Base-by-base conservation (phyloP, 2,797 vertebrate genomes). In the Antrozous pallidus region DNA sequence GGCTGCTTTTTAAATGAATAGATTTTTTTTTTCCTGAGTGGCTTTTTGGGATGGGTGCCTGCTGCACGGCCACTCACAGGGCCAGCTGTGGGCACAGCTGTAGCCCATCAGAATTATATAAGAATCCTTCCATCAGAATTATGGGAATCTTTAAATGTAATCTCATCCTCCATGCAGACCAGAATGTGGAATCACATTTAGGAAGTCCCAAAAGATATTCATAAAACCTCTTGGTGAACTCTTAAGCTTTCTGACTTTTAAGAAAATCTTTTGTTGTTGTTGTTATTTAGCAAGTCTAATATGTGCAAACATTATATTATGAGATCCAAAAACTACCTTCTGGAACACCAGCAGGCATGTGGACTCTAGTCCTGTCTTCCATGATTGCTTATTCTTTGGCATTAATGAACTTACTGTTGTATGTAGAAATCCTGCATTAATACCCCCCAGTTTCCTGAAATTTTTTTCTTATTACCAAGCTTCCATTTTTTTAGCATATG, bases 231-330 rank as follows among this genome's bases (percentile, higher is more conserved):
- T 91, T 87, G 3, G 3, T 77, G 71, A 80, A n/a, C 54, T 90
- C 49, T 79, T 83, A 73, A 90, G 45, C 61, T 92, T 88, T 94
- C 80, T 77, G 40, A 67, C 24, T 33, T 90, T 33, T 42, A 70
- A 77, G 31, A 83, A 67, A 67, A 67, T 36, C n/a, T 67, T 67
- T 67, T 67, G 18, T 40, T 69, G 38, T 5, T 75, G 5, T 40
- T 82, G 14, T 87, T 65, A 78, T 40, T 92, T 92, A 93, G 6
- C 14, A 90, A 90, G 11, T 63, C 26, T 75, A 42, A n/a, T 65
- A 31, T 51, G n/a, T 85, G 16, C 49, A 83, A 12, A 51, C 16
- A 73, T 83, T 89, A 26, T 74, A 36, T 18, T 80, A 12, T 4
- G 69, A 63, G 67, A 20, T 67, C 6, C 16, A 54, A 94, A 58